Percentiles rank a stretch among this genome's conserved stretches.
Evolutionary conservation across 92 coral and sea anemone species (phyloP).

Genomic region (Zoanthus sansibaricus): DNA sequence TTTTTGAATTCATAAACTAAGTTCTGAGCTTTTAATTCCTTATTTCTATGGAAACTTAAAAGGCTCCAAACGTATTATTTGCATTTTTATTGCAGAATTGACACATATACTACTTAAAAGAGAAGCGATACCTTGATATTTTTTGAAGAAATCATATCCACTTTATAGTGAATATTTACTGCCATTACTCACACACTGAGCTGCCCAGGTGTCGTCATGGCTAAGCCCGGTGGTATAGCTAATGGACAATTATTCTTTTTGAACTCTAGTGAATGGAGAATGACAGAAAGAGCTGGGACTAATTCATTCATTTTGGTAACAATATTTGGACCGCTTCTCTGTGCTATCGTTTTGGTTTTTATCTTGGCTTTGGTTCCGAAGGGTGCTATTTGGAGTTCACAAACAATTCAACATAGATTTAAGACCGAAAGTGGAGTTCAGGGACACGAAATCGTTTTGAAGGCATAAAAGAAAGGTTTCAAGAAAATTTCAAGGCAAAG

Average conservation of each 20-base stretch:
- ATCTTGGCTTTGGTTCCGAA: neutral
- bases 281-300: neutral
- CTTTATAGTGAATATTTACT: too few relatives aligned
- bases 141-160: too few relatives aligned
- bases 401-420: neutral
- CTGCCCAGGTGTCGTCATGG: constrained; percentile 7
- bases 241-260: neutral
- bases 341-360: constrained; percentile 8
- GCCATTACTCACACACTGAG: neutral
- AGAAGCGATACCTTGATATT: too few relatives aligned
- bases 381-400: neutral
- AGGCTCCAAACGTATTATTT: too few relatives aligned
- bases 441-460: neutral
- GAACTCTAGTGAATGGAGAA: neutral
- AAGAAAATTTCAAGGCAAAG: neutral
- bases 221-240: neutral
- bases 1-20: too few relatives aligned
- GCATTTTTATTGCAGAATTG: too few relatives aligned
- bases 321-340: constrained; percentile 13
- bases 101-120: too few relatives aligned
- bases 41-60: too few relatives aligned
- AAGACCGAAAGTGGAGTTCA: constrained; percentile 11
- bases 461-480: neutral
- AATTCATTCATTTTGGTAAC: constrained; percentile 2
- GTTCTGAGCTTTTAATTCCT: too few relatives aligned